These are phyloP conservation scores for Tigriopus californicus DNA, from an alignment of 2,888 invertebrate species.

Conservation along the genomic window DNA sequence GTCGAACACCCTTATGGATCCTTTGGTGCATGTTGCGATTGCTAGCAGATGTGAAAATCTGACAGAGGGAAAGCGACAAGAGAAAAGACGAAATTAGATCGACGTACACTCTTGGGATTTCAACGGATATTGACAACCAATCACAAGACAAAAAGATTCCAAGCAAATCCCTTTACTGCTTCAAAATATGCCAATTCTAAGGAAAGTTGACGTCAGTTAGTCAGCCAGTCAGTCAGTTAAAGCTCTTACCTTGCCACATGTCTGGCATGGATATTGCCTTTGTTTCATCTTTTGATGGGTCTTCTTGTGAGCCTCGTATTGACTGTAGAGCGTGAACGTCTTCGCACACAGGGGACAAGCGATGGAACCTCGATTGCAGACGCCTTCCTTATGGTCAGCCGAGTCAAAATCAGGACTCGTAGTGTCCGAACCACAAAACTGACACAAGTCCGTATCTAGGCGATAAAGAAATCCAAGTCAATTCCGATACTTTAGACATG, in stretches of 20 bases:
- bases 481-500: no score
- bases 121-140: no score
- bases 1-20: slow-evolving; percentile 14
- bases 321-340: slow-evolving; percentile 12
- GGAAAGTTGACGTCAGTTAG: background rate
- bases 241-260: slow-evolving; percentile 16
- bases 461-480: no score
- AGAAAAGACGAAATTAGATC: background rate
- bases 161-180: background rate
- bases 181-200: background rate
- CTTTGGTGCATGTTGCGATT: slow-evolving; percentile 16
- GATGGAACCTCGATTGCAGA: slow-evolving; percentile 7
- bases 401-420: slow-evolving; percentile 1
- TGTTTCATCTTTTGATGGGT: slow-evolving; percentile 14
- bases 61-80: background rate
- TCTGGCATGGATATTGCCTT: slow-evolving; percentile 14
- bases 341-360: slow-evolving; percentile 13
- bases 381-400: slow-evolving; percentile 7
- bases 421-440: slow-evolving; percentile 1
- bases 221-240: background rate
- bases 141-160: background rate
- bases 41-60: slow-evolving; percentile 15
- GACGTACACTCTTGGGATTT: background rate
- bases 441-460: background rate
- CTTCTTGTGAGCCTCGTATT: slow-evolving; percentile 13